These are phyloP conservation scores for Anhinga rufa DNA, from an alignment of 2,113 vertebrate genomes.

Conservation along the genomic window DNA sequence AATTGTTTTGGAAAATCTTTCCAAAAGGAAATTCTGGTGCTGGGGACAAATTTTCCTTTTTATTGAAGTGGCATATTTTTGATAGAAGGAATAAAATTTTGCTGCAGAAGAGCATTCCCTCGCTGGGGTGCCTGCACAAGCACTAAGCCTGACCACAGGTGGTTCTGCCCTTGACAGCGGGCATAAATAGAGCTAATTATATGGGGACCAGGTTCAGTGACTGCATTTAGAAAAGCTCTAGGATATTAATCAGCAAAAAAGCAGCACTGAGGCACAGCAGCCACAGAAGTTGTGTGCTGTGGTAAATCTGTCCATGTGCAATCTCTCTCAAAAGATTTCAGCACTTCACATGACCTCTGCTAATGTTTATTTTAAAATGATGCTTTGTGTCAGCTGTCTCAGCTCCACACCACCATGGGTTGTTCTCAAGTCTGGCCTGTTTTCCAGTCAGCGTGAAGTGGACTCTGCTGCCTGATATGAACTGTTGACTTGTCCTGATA, in stretches of 20 bases:
- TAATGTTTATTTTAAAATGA: slow-evolving; percentile 11
- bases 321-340: background rate
- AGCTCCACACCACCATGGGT: background rate
- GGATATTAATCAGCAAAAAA: slow-evolving; percentile 1
- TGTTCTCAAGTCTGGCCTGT: background rate
- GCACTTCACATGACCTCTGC: background rate
- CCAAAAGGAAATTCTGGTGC: background rate
- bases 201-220: background rate
- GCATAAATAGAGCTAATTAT: background rate
- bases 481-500: background rate
- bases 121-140: background rate
- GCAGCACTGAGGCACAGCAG: background rate
- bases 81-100: background rate
- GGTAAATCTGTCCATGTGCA: background rate
- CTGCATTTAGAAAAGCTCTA: background rate
- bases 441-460: background rate
- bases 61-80: background rate
- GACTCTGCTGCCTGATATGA: background rate
- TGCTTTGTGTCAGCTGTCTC: background rate
- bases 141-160: background rate
- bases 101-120: background rate
- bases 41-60: background rate
- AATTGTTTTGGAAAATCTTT: background rate
- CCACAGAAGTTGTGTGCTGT: background rate
- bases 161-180: background rate